Evolutionary conservation across 2,888 invertebrate genomes (phyloP), one percentile per base, ranked within the genome.

Genomic region (Xanthorhoe spadicearia): DNA sequence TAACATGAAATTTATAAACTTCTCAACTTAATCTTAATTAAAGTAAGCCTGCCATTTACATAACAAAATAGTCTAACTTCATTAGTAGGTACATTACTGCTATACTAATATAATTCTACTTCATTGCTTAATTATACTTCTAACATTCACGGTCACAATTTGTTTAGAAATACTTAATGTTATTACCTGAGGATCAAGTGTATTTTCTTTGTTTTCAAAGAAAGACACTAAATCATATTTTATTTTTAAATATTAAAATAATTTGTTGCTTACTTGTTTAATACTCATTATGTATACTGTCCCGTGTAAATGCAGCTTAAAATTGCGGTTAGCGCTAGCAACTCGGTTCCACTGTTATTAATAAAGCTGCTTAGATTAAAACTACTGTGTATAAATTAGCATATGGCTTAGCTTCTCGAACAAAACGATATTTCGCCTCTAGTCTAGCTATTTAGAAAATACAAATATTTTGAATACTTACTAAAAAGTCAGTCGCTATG

Each of bases 351-450:
- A 75, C 76, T 74, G 74, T 81, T 85, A 84, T 82, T 87, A 84
- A 83, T 86, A 84, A 86, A 85, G 82, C 81, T 80, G 72, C 74
- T 80, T 76, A 79, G 77, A 83, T 83, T 82, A 80, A 81, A 84
- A 84, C 73, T 79, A 72, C 68, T 53, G 72, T 71, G 68, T 68
- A 74, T 69, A 74, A 74, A 72, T 70, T 73, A 72, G 74, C 72
- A 75, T 64, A 70, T 65, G 62, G 53, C 57, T 51, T 62, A 63
- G 53, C 71, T 66, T 56, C 57, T 61, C 49, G 51, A 65, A 61
- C 28, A 51, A 19, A 15, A 28, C 32, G 32, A 46, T 60, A 56
- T 61, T 61, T 61, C 18, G 57, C 43, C 35, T 17, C 38, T 46
- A 51, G 32, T 48, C 17, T n/a, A 23, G 23, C 10, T 49, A 52